Percentiles rank a stretch among this genome's conserved stretches.
These are phyloP conservation scores for Spisula solida DNA, from an alignment of 2,888 invertebrate genomes.

Conservation along the genomic window DNA sequence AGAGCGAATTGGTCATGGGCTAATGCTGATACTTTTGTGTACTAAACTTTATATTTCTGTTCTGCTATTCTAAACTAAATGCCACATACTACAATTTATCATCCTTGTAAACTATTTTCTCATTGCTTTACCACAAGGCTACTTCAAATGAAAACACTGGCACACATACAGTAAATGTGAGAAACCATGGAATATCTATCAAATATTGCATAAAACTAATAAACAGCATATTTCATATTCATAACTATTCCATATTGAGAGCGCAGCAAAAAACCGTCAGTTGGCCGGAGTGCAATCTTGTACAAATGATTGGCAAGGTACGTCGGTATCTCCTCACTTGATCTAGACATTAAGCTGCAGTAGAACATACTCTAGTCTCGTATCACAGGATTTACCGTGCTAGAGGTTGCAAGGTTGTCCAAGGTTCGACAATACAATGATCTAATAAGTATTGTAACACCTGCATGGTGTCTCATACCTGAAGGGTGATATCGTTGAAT, in stretches of 20 bases:
- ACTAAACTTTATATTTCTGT: no score
- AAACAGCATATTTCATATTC: not conserved
- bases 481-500: not conserved
- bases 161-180: no score
- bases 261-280: not conserved
- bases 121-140: no score
- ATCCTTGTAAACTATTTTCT: no score
- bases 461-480: not conserved
- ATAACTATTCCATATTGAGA: not conserved
- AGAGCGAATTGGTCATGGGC: not conserved
- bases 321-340: not conserved
- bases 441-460: not conserved
- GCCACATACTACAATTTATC: no score
- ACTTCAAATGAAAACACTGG: no score
- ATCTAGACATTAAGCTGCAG: not conserved
- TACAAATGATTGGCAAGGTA: slow-evolving; percentile 1
- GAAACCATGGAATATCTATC: not conserved
- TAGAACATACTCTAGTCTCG: not conserved
- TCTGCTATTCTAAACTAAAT: no score
- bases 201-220: not conserved
- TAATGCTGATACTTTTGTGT: no score
- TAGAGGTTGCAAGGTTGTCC: slow-evolving; percentile 3
- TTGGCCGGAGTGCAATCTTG: not conserved
- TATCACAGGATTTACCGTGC: not conserved
- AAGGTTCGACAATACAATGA: not conserved